Conservation (phyloP, 2,888 invertebrate species). For the Agonopterix subpropinquella region DNA sequence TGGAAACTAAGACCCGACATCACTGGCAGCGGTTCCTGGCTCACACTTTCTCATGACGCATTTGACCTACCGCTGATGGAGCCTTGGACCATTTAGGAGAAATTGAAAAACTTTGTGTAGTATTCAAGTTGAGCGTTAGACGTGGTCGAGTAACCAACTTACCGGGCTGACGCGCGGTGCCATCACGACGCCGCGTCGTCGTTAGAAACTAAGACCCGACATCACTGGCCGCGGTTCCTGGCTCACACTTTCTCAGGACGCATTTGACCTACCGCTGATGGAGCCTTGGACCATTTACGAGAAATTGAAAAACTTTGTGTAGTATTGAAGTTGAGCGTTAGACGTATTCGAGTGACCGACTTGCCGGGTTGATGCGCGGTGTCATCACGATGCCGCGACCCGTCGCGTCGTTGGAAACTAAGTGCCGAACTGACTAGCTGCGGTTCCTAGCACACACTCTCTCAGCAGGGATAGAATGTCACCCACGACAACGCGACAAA, state of each 20-base stretch:
- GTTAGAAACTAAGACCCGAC: slow-evolving; percentile 35
- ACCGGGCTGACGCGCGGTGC: slow-evolving; percentile 16
- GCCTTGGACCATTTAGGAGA: too few relatives aligned
- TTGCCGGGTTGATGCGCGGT: slow-evolving; percentile 19
- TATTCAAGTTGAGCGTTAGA: slow-evolving; percentile 14
- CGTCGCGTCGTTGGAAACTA: slow-evolving; percentile 33
- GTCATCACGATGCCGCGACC: slow-evolving; percentile 24
- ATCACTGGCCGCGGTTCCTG: slow-evolving; percentile 30
- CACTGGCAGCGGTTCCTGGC: slow-evolving; percentile 30
- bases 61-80: slow-evolving; percentile 9
- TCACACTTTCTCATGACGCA: slow-evolving; percentile 18
- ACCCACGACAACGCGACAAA: too few relatives aligned
- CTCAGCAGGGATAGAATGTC: background rate
- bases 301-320: too few relatives aligned
- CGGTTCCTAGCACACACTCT: slow-evolving; percentile 24
- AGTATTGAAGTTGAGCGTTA: slow-evolving; percentile 10
- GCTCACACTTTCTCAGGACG: slow-evolving; percentile 19
- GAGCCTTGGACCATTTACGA: too few relatives aligned
- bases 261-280: slow-evolving; percentile 11
- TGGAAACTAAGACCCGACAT: slow-evolving; percentile 35
- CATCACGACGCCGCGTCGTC: slow-evolving; percentile 24
- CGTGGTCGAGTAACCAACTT: slow-evolving; percentile 39
- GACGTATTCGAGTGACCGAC: slow-evolving; percentile 38
- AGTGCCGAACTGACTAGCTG: slow-evolving; percentile 33
- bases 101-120: too few relatives aligned